Percentiles rank a stretch among this genome's conserved stretches.
These are phyloP conservation scores for Megaceryle alcyon DNA, from an alignment of 2,797 vertebrate species.

Conservation along the genomic window DNA sequence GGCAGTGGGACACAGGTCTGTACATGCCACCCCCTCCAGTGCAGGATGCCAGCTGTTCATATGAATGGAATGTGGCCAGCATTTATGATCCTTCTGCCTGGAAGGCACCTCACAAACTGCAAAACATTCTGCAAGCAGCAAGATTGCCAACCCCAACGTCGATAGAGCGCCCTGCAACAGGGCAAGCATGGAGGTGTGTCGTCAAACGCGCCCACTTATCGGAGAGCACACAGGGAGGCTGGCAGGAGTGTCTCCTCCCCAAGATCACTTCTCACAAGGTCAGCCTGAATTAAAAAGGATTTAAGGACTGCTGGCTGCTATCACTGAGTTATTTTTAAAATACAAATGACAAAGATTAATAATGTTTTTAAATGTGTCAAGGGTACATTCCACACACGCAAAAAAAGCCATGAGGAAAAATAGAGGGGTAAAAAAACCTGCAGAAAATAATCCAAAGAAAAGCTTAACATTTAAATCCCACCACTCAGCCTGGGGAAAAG, in stretches of 20 bases:
- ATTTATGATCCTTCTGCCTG: neutral
- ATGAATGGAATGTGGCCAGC: neutral
- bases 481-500: neutral
- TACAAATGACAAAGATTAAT: constrained; percentile 50
- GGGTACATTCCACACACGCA: neutral
- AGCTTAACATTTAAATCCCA: constrained; percentile 24
- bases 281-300: neutral
- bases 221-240: neutral
- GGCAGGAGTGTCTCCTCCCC: neutral
- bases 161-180: fast-evolving
- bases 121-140: neutral
- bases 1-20: fast-evolving
- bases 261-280: neutral
- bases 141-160: neutral
- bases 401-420: neutral
- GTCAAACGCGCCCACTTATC: neutral
- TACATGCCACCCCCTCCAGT: neutral
- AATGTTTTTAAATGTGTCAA: constrained; percentile 32
- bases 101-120: neutral
- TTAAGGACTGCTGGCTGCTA: constrained; percentile 21
- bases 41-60: neutral
- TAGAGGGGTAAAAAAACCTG: neutral
- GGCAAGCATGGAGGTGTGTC: neutral
- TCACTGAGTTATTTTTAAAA: constrained; percentile 29
- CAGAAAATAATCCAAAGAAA: constrained; percentile 22